Base-by-base conservation (phyloP, 2,888 invertebrate species). In the Gastracanthus pulcherrimus region DNA sequence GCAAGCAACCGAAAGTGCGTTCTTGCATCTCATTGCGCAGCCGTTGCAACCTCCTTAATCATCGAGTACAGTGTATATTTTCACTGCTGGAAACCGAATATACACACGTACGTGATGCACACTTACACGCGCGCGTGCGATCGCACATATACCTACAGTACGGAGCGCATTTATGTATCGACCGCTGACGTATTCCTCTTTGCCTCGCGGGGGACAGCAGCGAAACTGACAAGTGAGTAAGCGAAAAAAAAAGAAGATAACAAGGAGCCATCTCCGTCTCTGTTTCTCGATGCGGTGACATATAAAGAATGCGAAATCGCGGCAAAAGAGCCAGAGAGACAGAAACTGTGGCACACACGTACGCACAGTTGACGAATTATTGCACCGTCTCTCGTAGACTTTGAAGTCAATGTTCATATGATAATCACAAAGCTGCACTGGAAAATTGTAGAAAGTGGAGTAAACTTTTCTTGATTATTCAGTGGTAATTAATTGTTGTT, bases 171-270 rank as follows among this genome's bases (percentile, higher is more conserved):
- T n/a, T n/a, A n/a, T n/a, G n/a, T n/a, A n/a, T n/a, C n/a, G n/a
- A n/a, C n/a, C n/a, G n/a, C n/a, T n/a, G n/a, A n/a, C n/a, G n/a
- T n/a, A n/a, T n/a, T n/a, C n/a, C n/a, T n/a, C n/a, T n/a, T n/a
- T n/a, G n/a, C 16, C 16, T 48, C 36, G 19, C 38, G 36, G 23
- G 29, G 11, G 67, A 6, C 26, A 19, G 5, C 48, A 13, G 38
- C 48, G 36, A 51, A 41, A 26, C 51, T 19, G 29, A 29, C n/a
- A n/a, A 16, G 7, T 13, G n/a, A 51, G 64, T 16, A 11, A 75
- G 75, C 26, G 19, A 51, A 48, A 62, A 66, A 51, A 7, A 36
- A 66, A 75, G 38, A 51, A 34, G 48, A 51, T 26, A 45, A 75
- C 11, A 74, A 19, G 26, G n/a, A n/a, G n/a, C n/a, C n/a, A n/a